These are phyloP conservation scores for Chascanopsetta lugubris DNA, from an alignment of 2,113 vertebrate genomes.

Conservation along the genomic window DNA sequence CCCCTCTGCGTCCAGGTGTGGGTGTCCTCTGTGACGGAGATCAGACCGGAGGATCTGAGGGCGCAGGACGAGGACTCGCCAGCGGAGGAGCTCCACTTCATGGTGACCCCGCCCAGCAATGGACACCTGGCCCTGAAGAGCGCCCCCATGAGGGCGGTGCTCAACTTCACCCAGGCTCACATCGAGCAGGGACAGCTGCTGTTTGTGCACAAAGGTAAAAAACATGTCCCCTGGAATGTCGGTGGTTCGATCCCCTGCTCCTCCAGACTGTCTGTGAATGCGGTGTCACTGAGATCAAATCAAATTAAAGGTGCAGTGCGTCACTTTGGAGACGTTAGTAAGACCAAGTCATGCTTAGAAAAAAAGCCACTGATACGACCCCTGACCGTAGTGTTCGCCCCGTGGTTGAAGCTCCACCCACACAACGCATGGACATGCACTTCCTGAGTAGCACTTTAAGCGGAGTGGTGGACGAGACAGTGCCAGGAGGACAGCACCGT, in stretches of 20 bases:
- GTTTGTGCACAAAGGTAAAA: conserved; percentile 86
- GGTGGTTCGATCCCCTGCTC: neutral
- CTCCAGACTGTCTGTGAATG: neutral
- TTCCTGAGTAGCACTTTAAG: no score
- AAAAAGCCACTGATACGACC: no score
- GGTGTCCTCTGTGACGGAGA: conserved; percentile 87
- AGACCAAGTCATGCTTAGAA: no score
- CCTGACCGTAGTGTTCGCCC: no score
- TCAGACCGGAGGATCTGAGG: conserved; percentile 81
- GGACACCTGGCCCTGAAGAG: conserved; percentile 88
- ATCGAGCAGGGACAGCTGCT: conserved; percentile 85
- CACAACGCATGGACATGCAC: no score
- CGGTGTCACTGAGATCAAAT: no score
- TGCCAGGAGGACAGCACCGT: no score
- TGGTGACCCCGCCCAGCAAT: conserved; percentile 86
- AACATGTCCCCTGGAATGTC: no score
- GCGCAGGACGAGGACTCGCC: conserved; percentile 84
- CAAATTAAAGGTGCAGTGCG: no score
- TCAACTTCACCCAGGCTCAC: conserved; percentile 90
- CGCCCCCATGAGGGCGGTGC: conserved; percentile 79
- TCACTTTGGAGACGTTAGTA: no score
- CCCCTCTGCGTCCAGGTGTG: conserved; percentile 87
- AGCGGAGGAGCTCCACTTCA: conserved; percentile 82
- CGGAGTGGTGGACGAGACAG: no score
- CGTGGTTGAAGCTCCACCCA: no score